Base-by-base conservation (phyloP, 2,888 invertebrate genomes). In the Aproaerema taeniolella region DNA sequence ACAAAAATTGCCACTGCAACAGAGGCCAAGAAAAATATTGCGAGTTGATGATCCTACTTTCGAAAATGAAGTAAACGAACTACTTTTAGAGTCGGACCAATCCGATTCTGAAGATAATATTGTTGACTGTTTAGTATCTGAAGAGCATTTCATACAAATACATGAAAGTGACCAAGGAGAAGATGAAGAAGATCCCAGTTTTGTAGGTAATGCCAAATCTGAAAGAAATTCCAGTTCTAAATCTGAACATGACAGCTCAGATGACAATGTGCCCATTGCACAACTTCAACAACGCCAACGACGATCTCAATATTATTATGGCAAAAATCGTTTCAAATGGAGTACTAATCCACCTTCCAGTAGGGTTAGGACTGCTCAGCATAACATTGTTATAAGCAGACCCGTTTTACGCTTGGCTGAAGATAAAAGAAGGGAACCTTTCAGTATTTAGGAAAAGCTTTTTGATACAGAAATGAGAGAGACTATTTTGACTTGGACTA, bases 401-500 rank as follows among this genome's bases (percentile, higher is more conserved):
- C 17, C 32, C 17, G 17, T 32, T 10, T 5, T 17, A 16, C 2
- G 17, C 17, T 32, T 32, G 32, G 17, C 32, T 32, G 32, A 32
- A 5, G 17, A 32, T 16, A 17, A 32, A 32, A 32, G 32, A 32
- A 32, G 17, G 15, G 32, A 32, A 16, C 32, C 32, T 16, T 16
- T 32, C 32, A 32, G 32, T 32, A 32, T 32, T 32, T 32, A 17
- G 32, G 32, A 32, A 15, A 32, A 32, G 17, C 32, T 32, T 16
- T 32, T 32, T 32, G 32, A 32, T 16, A 16, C 15, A 32, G 32
- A 32, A 15, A 32, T 32, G 32, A 15, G 32, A 32, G 10, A 32
- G 15, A 32, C 32, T 32, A 32, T 32, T 32, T 32, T 32, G 32
- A 32, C 32, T 16, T 32, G 32, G 32, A 32, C 32, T 16, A 32